Base-by-base conservation (phyloP, 2,888 invertebrate species). In the Spodoptera littoralis region DNA sequence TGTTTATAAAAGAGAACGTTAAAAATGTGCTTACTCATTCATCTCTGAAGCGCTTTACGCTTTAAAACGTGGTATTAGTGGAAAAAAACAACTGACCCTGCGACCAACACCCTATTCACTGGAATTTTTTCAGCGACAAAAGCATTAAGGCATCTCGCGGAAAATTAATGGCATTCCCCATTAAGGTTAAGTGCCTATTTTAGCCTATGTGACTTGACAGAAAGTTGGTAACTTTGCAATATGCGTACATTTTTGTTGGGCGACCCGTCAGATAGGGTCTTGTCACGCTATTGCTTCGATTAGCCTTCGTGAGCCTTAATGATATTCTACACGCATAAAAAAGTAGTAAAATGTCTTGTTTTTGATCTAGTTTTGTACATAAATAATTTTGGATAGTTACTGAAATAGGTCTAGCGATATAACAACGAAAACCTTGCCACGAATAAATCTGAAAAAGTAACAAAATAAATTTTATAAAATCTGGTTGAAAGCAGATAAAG, bases 161-260 rank as follows among this genome's bases (percentile, higher is more conserved):
- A 86, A 89, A 89, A 90, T 90, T 91, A 90, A 91, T 90, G 89
- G 85, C 84, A 73, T 83, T 79, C 79, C 84, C 89, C 89, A 91
- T 92, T 91, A 91, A 88, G 88, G 90, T 88, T 90, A 90, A 92
- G 91, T 92, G 89, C 88, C 63, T 88, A 88, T 90, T 90, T 90
- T 88, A 86, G 88, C 84, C 89, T 86, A 89, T 90, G 87, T 90
- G 89, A 90, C 90, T 91, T 89, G 88, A 84, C 86, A 84, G 83
- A 91, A 91, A 90, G 86, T 81, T 85, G 70, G 70, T 77, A 89
- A 87, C 78, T 89, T 84, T 52, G 74, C 71, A 64, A 73, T 76
- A 76, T 79, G 82, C 73, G 66, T 83, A 83, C 78, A 80, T 81
- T 86, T 86, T 87, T 65, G 59, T 54, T 63, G 78, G 83, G 80